A percentile compares a stretch with the other conserved stretches of the same genome.
These are phyloP conservation scores for Drosophila navojoa DNA, from an alignment of 1,140 invertebrate genomes.

Conservation along the genomic window DNA sequence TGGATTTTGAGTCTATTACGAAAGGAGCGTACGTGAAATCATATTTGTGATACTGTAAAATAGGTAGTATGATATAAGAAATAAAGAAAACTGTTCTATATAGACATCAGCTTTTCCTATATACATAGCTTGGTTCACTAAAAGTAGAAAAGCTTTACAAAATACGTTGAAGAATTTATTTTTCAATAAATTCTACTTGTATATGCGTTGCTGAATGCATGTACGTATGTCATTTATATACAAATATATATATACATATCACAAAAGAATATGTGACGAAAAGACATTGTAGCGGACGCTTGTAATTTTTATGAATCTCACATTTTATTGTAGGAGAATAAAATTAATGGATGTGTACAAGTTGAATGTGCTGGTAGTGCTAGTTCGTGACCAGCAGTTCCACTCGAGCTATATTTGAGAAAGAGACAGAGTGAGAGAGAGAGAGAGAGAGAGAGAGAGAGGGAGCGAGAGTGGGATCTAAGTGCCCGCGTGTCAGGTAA, in stretches of 20 bases:
- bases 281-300: conserved; percentile 54
- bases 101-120: too few relatives aligned
- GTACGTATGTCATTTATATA: conserved; percentile 49
- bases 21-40: too few relatives aligned
- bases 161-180: not conserved
- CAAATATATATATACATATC: not conserved
- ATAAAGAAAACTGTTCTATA: too few relatives aligned
- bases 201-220: conserved; percentile 52
- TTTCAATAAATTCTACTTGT: not conserved
- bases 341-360: conserved; percentile 81
- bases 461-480: not conserved
- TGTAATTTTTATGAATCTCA: conserved; percentile 69
- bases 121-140: too few relatives aligned
- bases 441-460: not conserved
- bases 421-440: conserved; percentile 1
- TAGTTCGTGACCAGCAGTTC: conserved; percentile 71
- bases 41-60: too few relatives aligned
- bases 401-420: conserved; percentile 47
- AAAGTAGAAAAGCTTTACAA: not conserved
- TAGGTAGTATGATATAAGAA: too few relatives aligned
- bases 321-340: conserved; percentile 76
- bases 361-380: conserved; percentile 69
- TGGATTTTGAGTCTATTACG: too few relatives aligned
- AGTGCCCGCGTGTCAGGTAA: conserved; percentile 9
- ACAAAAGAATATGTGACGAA: not conserved